A percentile compares a stretch with the other conserved stretches of the same genome.
Evolutionary conservation across 2,113 vertebrate genomes (phyloP).

Genomic region (Halcyon malimbica): DNA sequence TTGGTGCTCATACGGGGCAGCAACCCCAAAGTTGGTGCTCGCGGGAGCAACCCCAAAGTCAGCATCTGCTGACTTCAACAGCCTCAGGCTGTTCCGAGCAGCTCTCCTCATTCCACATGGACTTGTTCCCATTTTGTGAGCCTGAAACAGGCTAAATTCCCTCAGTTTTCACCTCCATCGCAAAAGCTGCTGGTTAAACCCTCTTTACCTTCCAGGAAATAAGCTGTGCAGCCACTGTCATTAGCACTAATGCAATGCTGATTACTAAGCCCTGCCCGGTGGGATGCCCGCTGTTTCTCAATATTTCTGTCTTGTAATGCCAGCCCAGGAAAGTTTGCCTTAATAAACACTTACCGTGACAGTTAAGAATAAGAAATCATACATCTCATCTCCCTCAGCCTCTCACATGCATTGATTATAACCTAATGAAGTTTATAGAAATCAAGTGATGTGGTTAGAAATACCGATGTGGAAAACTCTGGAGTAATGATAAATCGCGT

Average conservation of each 20-base stretch:
- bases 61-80: fast-evolving
- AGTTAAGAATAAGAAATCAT: neutral
- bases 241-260: neutral
- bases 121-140: neutral
- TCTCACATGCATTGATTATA: neutral
- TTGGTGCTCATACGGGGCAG: fast-evolving
- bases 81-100: neutral
- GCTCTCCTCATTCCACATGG: fast-evolving
- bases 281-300: neutral
- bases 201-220: neutral
- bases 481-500: neutral
- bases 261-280: neutral
- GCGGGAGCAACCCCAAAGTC: too few relatives aligned
- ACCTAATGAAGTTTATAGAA: neutral
- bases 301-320: neutral
- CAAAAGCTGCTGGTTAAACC: neutral
- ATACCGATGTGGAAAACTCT: neutral
- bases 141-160: neutral
- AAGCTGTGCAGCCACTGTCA: neutral
- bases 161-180: neutral
- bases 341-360: neutral
- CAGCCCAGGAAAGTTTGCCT: neutral
- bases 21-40: too few relatives aligned
- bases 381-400: neutral
- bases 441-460: neutral